Evolutionary conservation across 1,140 invertebrate genomes (phyloP).

Genomic region (Pogonus chalceus): DNA sequence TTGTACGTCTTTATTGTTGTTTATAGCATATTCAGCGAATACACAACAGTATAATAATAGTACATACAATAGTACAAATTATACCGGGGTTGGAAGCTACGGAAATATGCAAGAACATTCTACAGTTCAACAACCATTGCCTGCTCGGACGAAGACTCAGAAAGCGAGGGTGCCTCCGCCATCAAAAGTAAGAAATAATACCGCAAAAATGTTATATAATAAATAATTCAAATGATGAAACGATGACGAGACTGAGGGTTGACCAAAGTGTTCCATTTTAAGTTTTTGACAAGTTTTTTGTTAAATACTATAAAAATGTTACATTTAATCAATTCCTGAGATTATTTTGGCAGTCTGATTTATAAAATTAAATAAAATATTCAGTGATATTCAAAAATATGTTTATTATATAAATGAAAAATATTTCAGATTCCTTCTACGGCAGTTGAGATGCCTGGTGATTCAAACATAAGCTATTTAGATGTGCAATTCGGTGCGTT

Average conservation of each 20-base stretch:
- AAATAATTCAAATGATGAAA: constrained; percentile 3
- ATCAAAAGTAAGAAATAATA: constrained; percentile 60
- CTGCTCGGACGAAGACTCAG: constrained; percentile 56
- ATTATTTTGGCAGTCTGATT: constrained; percentile 7
- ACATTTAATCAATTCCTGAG: not conserved
- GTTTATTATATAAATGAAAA: constrained; percentile 10
- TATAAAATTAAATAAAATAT: no score
- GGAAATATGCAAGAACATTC: constrained; percentile 20
- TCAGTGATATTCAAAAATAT: no score
- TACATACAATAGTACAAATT: constrained; percentile 13
- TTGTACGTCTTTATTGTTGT: not conserved
- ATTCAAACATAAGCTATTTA: constrained; percentile 65
- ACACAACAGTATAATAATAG: not conserved
- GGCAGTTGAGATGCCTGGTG: constrained; percentile 92
- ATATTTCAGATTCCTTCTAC: constrained; percentile 70
- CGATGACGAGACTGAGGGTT: constrained; percentile 5
- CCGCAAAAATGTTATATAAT: no score
- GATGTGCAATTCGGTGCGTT: constrained; percentile 91
- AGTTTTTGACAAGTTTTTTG: not conserved
- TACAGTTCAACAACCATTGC: constrained; percentile 31
- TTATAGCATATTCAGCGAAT: not conserved
- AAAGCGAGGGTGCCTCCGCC: constrained; percentile 79
- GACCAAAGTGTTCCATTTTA: not conserved
- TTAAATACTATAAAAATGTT: not conserved
- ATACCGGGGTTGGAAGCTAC: constrained; percentile 14